Evolutionary conservation across 2,113 vertebrate species (phyloP), one percentile per base, ranked within the genome.

Genomic region (Hippocampus zosterae): DNA sequence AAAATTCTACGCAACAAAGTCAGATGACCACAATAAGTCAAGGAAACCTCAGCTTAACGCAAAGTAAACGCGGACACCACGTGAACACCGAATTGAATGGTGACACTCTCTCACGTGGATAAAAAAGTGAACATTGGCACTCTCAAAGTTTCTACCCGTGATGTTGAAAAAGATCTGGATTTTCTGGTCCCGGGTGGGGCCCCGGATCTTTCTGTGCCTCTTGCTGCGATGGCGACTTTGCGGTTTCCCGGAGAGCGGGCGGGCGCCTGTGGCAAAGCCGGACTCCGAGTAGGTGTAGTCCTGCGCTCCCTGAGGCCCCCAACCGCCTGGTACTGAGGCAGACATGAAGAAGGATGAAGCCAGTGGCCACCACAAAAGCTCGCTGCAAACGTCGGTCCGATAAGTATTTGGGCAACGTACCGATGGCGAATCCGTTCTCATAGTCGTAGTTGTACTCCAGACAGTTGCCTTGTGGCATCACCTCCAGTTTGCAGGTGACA

Each of bases 391-490:
- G 5, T n/a, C 23, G 56, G 56, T 27, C 12, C 8, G 25, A 46
- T n/a, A 27, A 1, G 56, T 27, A 11, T 61, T 42, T 12, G 40
- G 12, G 9, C 21, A 42, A 44, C 11, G 5, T 91, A 98, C 97
- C 94, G 68, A 98, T 98, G 42, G 95, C 95, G 90, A 98, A 99
- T 74, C 97, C 97, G 65, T 99, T 99, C 81, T 98, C 96, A 0
- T 99, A 99, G 88, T 99, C 94, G 12, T 99, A 99, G 87, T 98
- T 97, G 85, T 98, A 99, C 87, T 98, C 97, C 56, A 98, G 92
- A 87, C 97, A 99, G 64, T 96, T 94, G 68, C 94, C 95, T 84
- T 93, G 93, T 70, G 94, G 93, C 74, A 91, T 87, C 74, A 96
- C 92, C 83, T 98, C 95, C 81, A 98, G 76, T 71, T 93, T 94